Percentiles rank a stretch among this genome's conserved stretches.
phyloP scores from a whole-genome alignment of 2,888 invertebrate species.

The Acleris emargana region DNA sequence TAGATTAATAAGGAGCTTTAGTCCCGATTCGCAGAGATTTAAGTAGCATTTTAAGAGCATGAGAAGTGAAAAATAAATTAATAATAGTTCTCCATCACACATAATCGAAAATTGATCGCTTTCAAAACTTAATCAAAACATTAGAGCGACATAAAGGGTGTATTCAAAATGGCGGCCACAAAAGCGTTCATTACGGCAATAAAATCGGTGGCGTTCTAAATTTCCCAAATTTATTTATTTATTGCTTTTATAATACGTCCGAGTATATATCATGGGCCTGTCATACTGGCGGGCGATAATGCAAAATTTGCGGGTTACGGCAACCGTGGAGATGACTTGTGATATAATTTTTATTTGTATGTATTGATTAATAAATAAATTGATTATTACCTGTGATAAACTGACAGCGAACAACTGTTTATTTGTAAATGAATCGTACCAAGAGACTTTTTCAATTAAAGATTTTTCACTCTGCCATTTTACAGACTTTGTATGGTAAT shows the following conservation, averaged over 20 bases:
- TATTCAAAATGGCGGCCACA: conserved; percentile 57
- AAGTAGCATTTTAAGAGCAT: too few relatives aligned
- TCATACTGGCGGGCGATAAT: conserved; percentile 81
- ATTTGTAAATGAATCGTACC: too few relatives aligned
- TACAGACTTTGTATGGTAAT: too few relatives aligned
- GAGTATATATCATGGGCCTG: conserved; percentile 80
- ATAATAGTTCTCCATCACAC: too few relatives aligned
- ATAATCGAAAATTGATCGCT: not conserved
- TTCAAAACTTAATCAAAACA: conserved; percentile 34
- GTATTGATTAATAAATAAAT: not conserved
- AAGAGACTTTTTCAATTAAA: too few relatives aligned
- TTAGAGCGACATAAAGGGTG: conserved; percentile 47
- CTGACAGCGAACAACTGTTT: too few relatives aligned
- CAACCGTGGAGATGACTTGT: conserved; percentile 51
- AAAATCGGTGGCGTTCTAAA: conserved; percentile 77
- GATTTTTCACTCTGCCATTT: too few relatives aligned
- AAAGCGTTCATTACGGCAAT: conserved; percentile 65
- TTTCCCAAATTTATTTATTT: conserved; percentile 81
- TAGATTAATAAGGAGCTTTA: too few relatives aligned
- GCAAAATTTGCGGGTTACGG: conserved; percentile 70
- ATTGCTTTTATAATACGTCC: conserved; percentile 82
- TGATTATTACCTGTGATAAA: not conserved
- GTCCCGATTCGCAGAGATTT: too few relatives aligned
- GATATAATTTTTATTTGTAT: not conserved
- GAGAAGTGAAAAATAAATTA: too few relatives aligned